A percentile compares a stretch with the other conserved stretches of the same genome.
These are phyloP conservation scores for Adelphocoris suturalis DNA, from an alignment of 2,888 invertebrate genomes.

Conservation along the genomic window DNA sequence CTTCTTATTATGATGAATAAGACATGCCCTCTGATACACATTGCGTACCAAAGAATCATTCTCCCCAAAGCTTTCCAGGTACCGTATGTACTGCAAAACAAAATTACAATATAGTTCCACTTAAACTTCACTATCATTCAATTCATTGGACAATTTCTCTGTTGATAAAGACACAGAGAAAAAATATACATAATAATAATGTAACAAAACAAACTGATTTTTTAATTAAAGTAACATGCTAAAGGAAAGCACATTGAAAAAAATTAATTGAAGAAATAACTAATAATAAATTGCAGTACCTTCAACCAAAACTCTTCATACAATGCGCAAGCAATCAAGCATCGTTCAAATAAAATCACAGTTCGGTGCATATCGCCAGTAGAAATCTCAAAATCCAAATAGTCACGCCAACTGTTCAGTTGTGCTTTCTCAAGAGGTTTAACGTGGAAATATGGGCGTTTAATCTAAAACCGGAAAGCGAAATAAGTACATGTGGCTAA, in stretches of 20 bases:
- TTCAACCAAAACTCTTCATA: constrained; percentile 98
- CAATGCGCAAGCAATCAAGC: constrained; percentile 97
- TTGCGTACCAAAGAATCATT: constrained; percentile 86
- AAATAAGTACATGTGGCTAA: neutral
- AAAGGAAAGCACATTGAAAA: too few species aligned
- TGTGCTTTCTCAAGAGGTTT: constrained; percentile 97
- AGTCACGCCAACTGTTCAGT: constrained; percentile 98
- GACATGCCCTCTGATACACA: constrained; percentile 93
- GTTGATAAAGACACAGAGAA: too few species aligned
- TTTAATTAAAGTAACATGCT: too few species aligned
- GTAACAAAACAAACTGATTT: too few species aligned
- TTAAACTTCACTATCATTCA: too few species aligned
- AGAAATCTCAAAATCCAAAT: constrained; percentile 95
- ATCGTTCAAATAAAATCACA: constrained; percentile 94
- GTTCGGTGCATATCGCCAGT: constrained; percentile 90
- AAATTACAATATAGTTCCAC: neutral
- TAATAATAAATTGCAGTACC: neutral
- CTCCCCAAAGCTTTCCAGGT: constrained; percentile 87
- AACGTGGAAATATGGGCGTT: constrained; percentile 98
- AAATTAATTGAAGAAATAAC: too few species aligned
- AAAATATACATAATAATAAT: too few species aligned
- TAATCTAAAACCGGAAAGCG: constrained; percentile 86
- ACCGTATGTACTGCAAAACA: constrained; percentile 87
- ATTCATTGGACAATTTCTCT: too few species aligned
- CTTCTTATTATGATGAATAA: constrained; percentile 96